Evolutionary conservation across 2,888 invertebrate genomes (phyloP).

Genomic region (Drymonia ruficornis): DNA sequence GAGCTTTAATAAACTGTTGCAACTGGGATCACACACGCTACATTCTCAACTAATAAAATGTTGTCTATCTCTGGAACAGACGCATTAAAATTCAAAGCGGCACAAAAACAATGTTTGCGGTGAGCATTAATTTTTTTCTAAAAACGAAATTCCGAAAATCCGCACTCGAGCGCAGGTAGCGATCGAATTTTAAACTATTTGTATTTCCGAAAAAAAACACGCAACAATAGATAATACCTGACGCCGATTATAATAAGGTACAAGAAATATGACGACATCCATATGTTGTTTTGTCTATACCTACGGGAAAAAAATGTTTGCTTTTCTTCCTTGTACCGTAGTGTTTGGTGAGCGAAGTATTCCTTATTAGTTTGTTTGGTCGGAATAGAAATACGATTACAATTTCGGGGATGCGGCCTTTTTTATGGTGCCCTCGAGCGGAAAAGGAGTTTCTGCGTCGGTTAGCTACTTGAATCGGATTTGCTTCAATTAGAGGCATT

Average conservation of each 20-base stretch:
- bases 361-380: conserved; percentile 66
- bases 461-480: conserved; percentile 68
- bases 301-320: conserved; percentile 38
- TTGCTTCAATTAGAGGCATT: conserved; percentile 70
- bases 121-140: conserved; percentile 76
- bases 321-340: conserved; percentile 39
- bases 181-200: conserved; percentile 76
- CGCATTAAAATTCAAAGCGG: conserved; percentile 52
- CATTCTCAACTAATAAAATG: conserved; percentile 25
- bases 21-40: background rate
- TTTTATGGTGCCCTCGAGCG: conserved; percentile 60
- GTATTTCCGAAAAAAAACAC: conserved; percentile 77
- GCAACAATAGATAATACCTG: conserved; percentile 79
- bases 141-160: conserved; percentile 77
- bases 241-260: conserved; percentile 79
- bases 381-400: conserved; percentile 68
- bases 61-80: conserved; percentile 49
- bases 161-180: conserved; percentile 80
- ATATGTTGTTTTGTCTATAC: conserved; percentile 67
- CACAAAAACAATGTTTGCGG: conserved; percentile 83
- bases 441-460: conserved; percentile 73
- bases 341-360: conserved; percentile 70
- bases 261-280: conserved; percentile 78
- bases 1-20: background rate
- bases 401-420: conserved; percentile 63